These are phyloP conservation scores for Notodonta ziczac DNA, from an alignment of 2,888 invertebrate genomes.

Conservation along the genomic window DNA sequence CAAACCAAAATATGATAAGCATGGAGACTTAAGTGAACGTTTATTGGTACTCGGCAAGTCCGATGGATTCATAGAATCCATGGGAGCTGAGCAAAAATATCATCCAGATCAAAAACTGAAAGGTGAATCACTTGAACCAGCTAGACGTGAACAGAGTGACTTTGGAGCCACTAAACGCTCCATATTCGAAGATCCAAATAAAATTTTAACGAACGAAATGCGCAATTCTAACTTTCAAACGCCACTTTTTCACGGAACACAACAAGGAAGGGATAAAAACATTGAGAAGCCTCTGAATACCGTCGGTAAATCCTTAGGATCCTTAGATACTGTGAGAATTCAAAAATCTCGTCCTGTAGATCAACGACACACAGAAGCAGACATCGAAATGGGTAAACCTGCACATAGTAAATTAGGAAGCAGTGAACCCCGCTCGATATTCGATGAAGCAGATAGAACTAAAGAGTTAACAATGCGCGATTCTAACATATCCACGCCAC, in stretches of 20 bases:
- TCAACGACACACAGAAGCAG: neutral
- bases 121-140: neutral
- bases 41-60: neutral
- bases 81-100: neutral
- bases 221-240: neutral
- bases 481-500: neutral
- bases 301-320: neutral
- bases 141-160: neutral
- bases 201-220: neutral
- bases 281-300: neutral
- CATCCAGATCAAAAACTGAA: neutral
- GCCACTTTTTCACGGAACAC: neutral
- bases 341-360: neutral
- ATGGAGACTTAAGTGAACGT: neutral
- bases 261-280: neutral
- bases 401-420: neutral
- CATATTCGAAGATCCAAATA: neutral
- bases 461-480: neutral
- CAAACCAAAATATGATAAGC: neutral
- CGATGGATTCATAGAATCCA: neutral
- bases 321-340: neutral
- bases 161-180: neutral
- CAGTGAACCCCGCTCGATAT: conserved; percentile 1
- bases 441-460: neutral
- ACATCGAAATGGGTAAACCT: neutral